Percentiles rank a stretch among this genome's conserved stretches.
Evolutionary conservation across 2,888 invertebrate species (phyloP).

Genomic region (Eilema sororculum): DNA sequence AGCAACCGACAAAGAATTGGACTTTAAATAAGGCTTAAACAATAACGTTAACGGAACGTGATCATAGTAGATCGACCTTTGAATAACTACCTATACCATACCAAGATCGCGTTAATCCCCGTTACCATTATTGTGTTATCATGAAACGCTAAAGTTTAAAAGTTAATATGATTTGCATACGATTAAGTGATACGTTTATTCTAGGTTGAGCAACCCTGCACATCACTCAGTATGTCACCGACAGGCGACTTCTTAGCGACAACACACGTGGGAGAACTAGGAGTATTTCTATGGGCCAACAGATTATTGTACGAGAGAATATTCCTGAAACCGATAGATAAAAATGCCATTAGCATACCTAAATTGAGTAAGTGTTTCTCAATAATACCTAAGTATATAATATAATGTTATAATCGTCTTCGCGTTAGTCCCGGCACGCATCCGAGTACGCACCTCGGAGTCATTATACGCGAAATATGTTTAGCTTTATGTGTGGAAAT

Average conservation of each 20-base stretch:
- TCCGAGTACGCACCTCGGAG: too few relatives aligned
- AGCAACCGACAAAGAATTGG: too few relatives aligned
- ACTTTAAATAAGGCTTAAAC: too few relatives aligned
- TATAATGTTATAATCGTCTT: background rate
- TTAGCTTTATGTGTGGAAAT: background rate
- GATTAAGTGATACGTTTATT: constrained; percentile 30
- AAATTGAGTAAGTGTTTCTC: constrained; percentile 71
- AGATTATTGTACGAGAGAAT: constrained; percentile 93
- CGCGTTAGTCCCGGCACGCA: too few relatives aligned
- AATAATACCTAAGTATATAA: background rate
- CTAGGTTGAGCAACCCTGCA: constrained; percentile 92
- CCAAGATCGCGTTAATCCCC: too few relatives aligned
- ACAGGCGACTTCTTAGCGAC: constrained; percentile 96
- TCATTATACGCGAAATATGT: background rate
- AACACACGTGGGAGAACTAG: constrained; percentile 94
- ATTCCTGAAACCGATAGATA: constrained; percentile 91
- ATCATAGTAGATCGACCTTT: too few relatives aligned
- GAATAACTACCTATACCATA: too few relatives aligned
- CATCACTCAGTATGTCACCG: constrained; percentile 95
- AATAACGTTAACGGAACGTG: too few relatives aligned
- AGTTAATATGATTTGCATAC: background rate
- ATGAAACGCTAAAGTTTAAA: too few relatives aligned
- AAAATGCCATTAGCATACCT: constrained; percentile 72
- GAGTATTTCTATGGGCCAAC: constrained; percentile 98
- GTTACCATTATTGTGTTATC: too few relatives aligned